Evolutionary conservation across 2,888 invertebrate genomes (phyloP).

Genomic region (Diarsia rubi): DNA sequence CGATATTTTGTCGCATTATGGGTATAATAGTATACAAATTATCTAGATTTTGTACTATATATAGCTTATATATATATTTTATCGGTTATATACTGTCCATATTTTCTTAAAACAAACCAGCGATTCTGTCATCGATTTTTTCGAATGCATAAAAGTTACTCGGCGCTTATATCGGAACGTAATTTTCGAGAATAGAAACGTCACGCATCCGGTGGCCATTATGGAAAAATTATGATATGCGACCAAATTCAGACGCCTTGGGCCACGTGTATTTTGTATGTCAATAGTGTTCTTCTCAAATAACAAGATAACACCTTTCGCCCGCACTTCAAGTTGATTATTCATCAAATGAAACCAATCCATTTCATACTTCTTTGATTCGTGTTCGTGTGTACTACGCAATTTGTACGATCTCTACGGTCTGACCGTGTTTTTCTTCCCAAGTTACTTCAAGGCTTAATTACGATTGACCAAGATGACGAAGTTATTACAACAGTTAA

Average conservation of each 20-base stretch:
- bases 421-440: constrained; percentile 83
- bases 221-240: constrained; percentile 78
- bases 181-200: constrained; percentile 70
- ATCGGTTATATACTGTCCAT: rapidly evolving
- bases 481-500: constrained; percentile 90
- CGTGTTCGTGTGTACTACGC: constrained; percentile 76
- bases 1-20: constrained; percentile 5
- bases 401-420: constrained; percentile 79
- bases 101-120: not conserved
- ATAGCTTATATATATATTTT: not conserved
- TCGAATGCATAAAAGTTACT: not conserved
- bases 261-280: constrained; percentile 67
- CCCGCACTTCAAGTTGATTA: constrained; percentile 72
- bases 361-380: constrained; percentile 71
- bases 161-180: constrained; percentile 71
- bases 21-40: not conserved
- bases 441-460: constrained; percentile 86
- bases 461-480: constrained; percentile 89
- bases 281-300: constrained; percentile 68
- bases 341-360: constrained; percentile 68
- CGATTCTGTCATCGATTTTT: not conserved
- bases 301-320: constrained; percentile 65
- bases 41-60: not conserved
- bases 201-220: constrained; percentile 87
- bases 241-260: constrained; percentile 74